Evolutionary conservation across 2,113 vertebrate genomes (phyloP), one percentile per base, ranked within the genome.

Genomic region (Lophotis ruficrista): DNA sequence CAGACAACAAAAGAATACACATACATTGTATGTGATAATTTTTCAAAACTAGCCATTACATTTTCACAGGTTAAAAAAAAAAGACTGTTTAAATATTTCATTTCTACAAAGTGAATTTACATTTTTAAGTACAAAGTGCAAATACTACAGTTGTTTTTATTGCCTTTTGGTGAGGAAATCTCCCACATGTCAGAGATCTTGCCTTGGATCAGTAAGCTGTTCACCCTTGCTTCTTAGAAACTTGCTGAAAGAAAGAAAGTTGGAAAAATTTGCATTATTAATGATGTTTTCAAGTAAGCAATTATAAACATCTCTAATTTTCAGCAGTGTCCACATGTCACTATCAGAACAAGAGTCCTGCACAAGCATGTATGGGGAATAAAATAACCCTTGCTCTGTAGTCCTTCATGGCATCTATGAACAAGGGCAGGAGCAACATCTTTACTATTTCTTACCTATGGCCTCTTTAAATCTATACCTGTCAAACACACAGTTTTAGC

Each of bases 71-170:
- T 99, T 98, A 97, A 98, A 95, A 97, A 90, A 94, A 89, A 98
- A 98, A 98, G 98, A 99, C 98, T 98, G 98, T 97, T 99, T 99
- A 99, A 99, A 99, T 99, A 99, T 98, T 98, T 98, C 96, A 97
- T 98, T 98, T 99, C 99, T 99, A 99, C 99, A 99, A 98, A 98
- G 99, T 99, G 99, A 99, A 99, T 99, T 99, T 99, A 99, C 99
- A 99, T 98, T 94, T 96, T 99, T 99, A 99, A 99, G 99, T 99
- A 99, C 99, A 99, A 99, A 99, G 99, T 99, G 99, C 99, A 99
- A 99, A 99, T 99, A 99, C 99, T 99, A 99, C 98, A 96, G 97
- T 98, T 98, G 94, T 88, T 97, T 98, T 97, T 96, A 97, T 98
- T 98, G 98, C 98, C 97, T 97, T 98, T 98, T 98, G 98, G 98